phyloP scores from a whole-genome alignment of 2,888 invertebrate species.

The Brenthis daphne region DNA sequence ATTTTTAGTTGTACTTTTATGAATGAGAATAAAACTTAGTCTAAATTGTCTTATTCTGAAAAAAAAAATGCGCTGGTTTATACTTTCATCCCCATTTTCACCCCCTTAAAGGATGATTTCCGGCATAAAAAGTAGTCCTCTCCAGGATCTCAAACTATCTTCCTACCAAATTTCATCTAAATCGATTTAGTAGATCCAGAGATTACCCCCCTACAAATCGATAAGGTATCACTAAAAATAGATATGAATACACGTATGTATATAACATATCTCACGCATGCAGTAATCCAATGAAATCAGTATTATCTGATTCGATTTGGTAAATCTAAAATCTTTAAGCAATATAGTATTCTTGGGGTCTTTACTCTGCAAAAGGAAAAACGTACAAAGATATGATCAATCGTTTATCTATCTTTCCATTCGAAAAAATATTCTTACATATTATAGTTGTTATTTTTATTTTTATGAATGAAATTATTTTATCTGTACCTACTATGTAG shows the following conservation, averaged over 20 bases:
- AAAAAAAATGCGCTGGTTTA: too few relatives aligned
- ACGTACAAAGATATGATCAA: conserved; percentile 13
- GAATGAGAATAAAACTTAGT: too few relatives aligned
- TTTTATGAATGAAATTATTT: conserved; percentile 4
- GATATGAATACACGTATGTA: not conserved
- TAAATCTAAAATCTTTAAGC: conserved; percentile 19
- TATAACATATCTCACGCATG: not conserved
- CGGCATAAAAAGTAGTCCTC: too few relatives aligned
- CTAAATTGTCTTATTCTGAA: too few relatives aligned
- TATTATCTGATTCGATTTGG: conserved; percentile 16
- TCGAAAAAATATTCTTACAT: conserved; percentile 25
- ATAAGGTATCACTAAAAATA: conserved; percentile 1
- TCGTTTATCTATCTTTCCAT: conserved; percentile 23
- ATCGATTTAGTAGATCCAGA: too few relatives aligned
- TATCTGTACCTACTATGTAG: too few relatives aligned
- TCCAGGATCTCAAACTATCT: too few relatives aligned
- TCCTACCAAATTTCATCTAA: too few relatives aligned
- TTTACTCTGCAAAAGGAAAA: conserved; percentile 17
- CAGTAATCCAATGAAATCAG: conserved; percentile 19
- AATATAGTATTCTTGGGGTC: conserved; percentile 3
- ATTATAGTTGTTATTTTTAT: conserved; percentile 8
- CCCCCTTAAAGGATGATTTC: too few relatives aligned
- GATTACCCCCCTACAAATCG: not conserved
- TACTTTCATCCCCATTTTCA: too few relatives aligned
- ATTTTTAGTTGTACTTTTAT: too few relatives aligned